Conservation (phyloP, 37 sponge, comb jelly and placozoan genomes). For the Halisarca cf. caerulea region DNA sequence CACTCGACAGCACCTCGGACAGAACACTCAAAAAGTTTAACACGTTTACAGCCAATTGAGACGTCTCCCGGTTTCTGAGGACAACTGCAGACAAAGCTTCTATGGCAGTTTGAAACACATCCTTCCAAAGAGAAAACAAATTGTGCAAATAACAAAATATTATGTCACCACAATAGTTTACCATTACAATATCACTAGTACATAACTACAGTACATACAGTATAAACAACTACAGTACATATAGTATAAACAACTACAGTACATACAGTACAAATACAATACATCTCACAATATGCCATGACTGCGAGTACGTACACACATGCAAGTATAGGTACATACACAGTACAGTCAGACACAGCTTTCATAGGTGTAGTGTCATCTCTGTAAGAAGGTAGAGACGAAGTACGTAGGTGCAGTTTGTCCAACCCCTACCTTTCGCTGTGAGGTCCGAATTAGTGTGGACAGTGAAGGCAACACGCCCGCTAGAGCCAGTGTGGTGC, state of each 20-base stretch:
- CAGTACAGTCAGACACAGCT: no score
- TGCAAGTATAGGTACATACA: background rate
- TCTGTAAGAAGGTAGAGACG: no score
- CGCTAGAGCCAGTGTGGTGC: background rate
- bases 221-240: no score
- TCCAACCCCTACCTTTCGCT: no score
- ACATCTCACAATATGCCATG: background rate
- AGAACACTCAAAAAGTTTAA: background rate
- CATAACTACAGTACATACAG: no score
- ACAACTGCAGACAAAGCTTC: slow-evolving; percentile 19
- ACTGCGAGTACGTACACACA: background rate
- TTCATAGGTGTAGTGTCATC: no score
- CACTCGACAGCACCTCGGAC: slow-evolving; percentile 17
- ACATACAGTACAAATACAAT: background rate
- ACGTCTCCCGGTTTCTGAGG: slow-evolving; percentile 1
- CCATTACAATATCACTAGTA: no score
- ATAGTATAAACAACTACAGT: no score
- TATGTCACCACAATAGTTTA: no score
- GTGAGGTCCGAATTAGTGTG: background rate
- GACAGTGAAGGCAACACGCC: background rate
- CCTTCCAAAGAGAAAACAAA: background rate
- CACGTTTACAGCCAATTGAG: slow-evolving; percentile 7
- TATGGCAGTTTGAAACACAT: slow-evolving; percentile 10
- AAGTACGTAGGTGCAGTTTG: no score
- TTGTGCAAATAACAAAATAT: no score